Percentiles rank a stretch among this genome's conserved stretches.
These are phyloP conservation scores for Odontamblyopus lacepedii DNA, from an alignment of 2,797 vertebrate genomes.

Conservation along the genomic window DNA sequence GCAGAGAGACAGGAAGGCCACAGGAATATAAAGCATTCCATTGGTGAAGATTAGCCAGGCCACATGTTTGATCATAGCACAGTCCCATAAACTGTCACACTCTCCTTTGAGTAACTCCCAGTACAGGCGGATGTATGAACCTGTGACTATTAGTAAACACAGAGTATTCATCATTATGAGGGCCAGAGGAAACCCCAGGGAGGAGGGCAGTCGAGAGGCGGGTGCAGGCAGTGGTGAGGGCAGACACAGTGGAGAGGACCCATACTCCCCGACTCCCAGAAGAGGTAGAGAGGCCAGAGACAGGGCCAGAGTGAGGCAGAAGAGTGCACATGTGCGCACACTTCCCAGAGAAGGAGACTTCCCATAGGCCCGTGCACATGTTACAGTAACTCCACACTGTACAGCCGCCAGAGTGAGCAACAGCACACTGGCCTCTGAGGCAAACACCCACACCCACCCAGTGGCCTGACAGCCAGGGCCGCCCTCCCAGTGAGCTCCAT, in stretches of 20 bases:
- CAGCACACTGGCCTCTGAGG: conserved; percentile 88
- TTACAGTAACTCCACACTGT: conserved; percentile 88
- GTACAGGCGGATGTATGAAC: conserved; percentile 91
- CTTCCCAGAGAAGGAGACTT: conserved; percentile 82
- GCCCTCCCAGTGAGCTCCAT: conserved; percentile 88
- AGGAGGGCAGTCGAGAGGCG: conserved; percentile 77
- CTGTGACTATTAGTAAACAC: conserved; percentile 89
- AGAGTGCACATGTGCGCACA: conserved; percentile 80
- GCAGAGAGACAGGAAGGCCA: conserved; percentile 93
- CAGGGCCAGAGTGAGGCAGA: conserved; percentile 83
- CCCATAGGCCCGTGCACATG: conserved; percentile 81
- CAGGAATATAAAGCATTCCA: conserved; percentile 91
- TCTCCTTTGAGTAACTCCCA: conserved; percentile 88
- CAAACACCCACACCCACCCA: conserved; percentile 89
- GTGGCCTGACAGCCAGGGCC: conserved; percentile 86
- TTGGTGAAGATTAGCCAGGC: conserved; percentile 95
- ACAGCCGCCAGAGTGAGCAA: conserved; percentile 88
- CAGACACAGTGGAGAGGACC: conserved; percentile 90
- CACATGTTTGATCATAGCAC: conserved; percentile 92
- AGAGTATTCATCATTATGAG: conserved; percentile 92
- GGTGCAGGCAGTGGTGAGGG: conserved; percentile 84
- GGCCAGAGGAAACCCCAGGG: conserved; percentile 86
- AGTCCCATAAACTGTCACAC: conserved; percentile 89
- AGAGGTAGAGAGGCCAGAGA: conserved; percentile 84
- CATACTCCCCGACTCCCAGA: conserved; percentile 86